Evolutionary conservation across 1,140 invertebrate genomes (phyloP).

Genomic region (Scaptomyza hsui): DNA sequence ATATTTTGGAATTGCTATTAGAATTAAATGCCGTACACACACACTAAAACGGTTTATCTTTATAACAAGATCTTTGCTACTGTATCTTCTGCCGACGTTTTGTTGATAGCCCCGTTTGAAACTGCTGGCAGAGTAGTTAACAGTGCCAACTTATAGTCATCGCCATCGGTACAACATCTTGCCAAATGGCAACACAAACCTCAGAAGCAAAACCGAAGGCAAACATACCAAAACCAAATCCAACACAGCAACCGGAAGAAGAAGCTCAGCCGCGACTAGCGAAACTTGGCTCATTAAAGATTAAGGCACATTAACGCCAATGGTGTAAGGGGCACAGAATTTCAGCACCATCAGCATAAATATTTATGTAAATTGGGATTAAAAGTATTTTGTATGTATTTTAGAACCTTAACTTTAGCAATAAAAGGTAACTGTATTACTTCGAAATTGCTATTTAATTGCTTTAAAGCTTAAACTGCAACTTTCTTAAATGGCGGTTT

Average conservation of each 20-base stretch:
- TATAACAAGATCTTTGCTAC: conserved; percentile 69
- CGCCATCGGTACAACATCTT: conserved; percentile 27
- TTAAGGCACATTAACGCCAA: conserved; percentile 79
- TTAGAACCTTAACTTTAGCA: conserved; percentile 43
- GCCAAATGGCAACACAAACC: conserved; percentile 54
- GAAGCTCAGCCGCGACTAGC: conserved; percentile 49
- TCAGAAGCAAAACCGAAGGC: conserved; percentile 10
- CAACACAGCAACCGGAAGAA: neutral
- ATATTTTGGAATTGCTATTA: conserved; percentile 21
- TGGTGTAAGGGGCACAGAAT: conserved; percentile 53
- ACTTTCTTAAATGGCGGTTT: conserved; percentile 28
- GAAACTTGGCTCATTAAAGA: conserved; percentile 81
- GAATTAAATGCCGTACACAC: conserved; percentile 64
- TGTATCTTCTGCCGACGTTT: conserved; percentile 26
- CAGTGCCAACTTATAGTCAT: conserved; percentile 42
- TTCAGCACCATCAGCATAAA: conserved; percentile 76
- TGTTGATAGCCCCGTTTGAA: conserved; percentile 23
- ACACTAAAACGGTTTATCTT: conserved; percentile 64
- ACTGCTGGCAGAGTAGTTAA: conserved; percentile 56
- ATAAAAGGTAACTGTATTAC: conserved; percentile 8
- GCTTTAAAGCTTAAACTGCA: conserved; percentile 43
- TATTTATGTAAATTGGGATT: conserved; percentile 83
- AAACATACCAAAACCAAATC: conserved; percentile 9
- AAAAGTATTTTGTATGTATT: conserved; percentile 70
- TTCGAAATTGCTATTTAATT: conserved; percentile 72